phyloP scores from a whole-genome alignment of 2,797 vertebrate genomes.

The Oryzias dopingdopingensis region DNA sequence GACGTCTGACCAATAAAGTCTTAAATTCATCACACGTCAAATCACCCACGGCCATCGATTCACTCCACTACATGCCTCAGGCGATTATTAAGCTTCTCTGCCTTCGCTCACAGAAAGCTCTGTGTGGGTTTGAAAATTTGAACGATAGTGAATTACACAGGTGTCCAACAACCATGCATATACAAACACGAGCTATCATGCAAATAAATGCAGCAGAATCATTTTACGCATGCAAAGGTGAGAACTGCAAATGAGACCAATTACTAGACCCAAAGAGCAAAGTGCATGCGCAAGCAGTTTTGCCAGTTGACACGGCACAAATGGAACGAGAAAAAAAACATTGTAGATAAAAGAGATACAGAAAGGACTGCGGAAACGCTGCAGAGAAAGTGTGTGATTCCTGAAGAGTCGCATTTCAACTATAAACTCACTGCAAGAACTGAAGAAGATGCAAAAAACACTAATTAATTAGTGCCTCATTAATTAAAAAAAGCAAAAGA shows the following conservation, averaged over 20 bases:
- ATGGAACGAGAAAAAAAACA: too few species aligned
- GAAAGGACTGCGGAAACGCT: too few species aligned
- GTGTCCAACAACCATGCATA: constrained; percentile 3
- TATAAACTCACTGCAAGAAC: too few species aligned
- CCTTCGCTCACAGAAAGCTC: constrained; percentile 36
- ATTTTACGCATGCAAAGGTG: constrained; percentile 4
- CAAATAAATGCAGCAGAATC: constrained; percentile 8
- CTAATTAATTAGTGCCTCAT: too few species aligned
- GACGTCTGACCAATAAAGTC: constrained; percentile 68
- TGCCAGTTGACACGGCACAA: too few species aligned
- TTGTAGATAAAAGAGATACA: too few species aligned
- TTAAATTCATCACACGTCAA: constrained; percentile 66
- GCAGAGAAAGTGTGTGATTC: too few species aligned
- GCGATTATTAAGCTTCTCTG: constrained; percentile 48
- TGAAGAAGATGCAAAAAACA: too few species aligned
- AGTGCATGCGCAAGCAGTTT: neutral
- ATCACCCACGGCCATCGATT: constrained; percentile 59
- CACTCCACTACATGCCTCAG: constrained; percentile 31
- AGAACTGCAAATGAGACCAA: constrained; percentile 11
- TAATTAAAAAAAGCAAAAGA: too few species aligned
- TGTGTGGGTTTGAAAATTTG: constrained; percentile 13
- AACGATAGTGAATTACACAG: constrained; percentile 14
- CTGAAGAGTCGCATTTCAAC: too few species aligned
- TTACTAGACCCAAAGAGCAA: neutral
- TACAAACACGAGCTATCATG: constrained; percentile 17